Percentiles rank a stretch among this genome's conserved stretches.
phyloP scores from a whole-genome alignment of 2,888 invertebrate species.

The Sphecodes monilicornis region DNA sequence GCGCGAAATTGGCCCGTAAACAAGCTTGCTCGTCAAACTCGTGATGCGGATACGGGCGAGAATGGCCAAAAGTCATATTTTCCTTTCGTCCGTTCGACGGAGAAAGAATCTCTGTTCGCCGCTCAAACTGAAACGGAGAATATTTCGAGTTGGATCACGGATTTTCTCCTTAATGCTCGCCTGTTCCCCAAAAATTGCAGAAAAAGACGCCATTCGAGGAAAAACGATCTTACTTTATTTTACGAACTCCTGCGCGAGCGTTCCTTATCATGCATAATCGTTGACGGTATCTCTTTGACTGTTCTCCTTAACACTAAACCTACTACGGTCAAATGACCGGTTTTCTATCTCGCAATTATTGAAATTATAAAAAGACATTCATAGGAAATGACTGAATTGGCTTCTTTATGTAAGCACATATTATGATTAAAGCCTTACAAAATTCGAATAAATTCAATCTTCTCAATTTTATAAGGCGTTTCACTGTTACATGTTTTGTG shows the following conservation, averaged over 20 bases:
- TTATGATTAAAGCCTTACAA: no score
- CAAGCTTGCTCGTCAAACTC: slow-evolving; percentile 71
- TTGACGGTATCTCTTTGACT: not conserved
- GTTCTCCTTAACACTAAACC: no score
- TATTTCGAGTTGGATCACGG: slow-evolving; percentile 14
- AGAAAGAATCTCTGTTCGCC: slow-evolving; percentile 46
- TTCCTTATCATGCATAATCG: not conserved
- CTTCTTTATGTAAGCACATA: no score
- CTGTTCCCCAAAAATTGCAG: not conserved
- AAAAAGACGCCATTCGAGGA: not conserved
- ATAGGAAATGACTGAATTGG: no score
- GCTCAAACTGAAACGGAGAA: slow-evolving; percentile 8
- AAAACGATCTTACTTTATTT: not conserved
- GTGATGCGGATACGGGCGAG: slow-evolving; percentile 64
- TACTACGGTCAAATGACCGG: no score
- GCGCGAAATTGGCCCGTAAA: slow-evolving; percentile 70
- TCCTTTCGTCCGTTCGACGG: slow-evolving; percentile 50
- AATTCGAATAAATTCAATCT: no score
- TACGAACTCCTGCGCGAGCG: not conserved
- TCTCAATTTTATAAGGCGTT: no score
- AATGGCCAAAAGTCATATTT: slow-evolving; percentile 68
- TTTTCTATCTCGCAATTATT: no score
- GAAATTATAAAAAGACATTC: no score
- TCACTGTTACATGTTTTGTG: no score
- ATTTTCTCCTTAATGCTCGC: slow-evolving; percentile 1